phyloP scores from a whole-genome alignment of 92 coral and sea anemone species.

The Parazoanthus atlanticus region DNA sequence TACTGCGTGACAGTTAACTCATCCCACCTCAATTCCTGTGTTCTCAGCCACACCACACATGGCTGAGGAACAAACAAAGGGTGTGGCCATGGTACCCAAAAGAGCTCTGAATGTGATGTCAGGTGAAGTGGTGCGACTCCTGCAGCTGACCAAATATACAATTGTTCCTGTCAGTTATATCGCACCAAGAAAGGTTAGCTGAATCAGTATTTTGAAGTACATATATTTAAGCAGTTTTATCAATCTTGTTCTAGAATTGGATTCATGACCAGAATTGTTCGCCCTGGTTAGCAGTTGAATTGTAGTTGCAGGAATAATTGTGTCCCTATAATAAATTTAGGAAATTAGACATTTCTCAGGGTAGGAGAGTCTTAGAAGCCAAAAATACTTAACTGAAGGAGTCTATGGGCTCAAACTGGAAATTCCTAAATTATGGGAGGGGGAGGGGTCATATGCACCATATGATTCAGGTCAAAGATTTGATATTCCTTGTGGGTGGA shows the following conservation, averaged over 20 bases:
- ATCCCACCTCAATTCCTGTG: background rate
- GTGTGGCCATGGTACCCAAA: constrained; percentile 91
- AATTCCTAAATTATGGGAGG: too few species aligned
- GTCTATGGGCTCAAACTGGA: too few species aligned
- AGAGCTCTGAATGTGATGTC: constrained; percentile 92
- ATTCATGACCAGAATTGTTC: background rate
- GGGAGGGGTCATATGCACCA: too few species aligned
- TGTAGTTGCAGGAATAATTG: too few species aligned
- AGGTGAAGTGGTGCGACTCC: constrained; percentile 91
- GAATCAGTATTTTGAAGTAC: background rate
- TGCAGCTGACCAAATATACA: constrained; percentile 75
- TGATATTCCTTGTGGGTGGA: too few species aligned
- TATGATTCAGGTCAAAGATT: too few species aligned
- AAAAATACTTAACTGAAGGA: too few species aligned
- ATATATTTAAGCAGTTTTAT: background rate
- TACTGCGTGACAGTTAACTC: background rate
- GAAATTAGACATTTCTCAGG: too few species aligned
- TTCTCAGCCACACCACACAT: constrained; percentile 67
- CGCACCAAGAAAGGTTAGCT: constrained; percentile 92
- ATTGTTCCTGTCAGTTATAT: constrained; percentile 86
- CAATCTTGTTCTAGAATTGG: background rate
- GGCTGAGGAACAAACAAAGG: constrained; percentile 84
- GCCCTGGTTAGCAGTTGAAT: background rate
- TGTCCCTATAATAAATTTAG: too few species aligned
- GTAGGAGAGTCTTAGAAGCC: too few species aligned